Base-by-base conservation (phyloP, 2,797 vertebrate genomes). In the Hemibagrus guttatus region DNA sequence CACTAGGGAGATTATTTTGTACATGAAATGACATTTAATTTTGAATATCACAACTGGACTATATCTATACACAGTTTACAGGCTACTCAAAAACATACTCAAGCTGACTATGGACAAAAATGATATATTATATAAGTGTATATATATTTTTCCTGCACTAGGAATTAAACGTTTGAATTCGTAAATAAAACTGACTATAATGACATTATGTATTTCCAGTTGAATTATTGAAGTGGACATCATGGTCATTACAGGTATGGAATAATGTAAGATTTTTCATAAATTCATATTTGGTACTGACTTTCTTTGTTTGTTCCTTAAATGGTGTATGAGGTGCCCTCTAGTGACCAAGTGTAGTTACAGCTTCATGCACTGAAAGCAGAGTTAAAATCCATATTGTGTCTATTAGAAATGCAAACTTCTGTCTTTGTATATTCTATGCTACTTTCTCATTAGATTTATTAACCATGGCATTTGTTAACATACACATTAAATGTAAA, bases 281-380 rank as follows among this genome's bases (percentile, higher is more conserved):
- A 61, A 11, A 39, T 54, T 83, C 23, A 8, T 26, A 39, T 87
- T 42, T 63, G 42, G 31, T 8, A 13, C 35, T 71, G 42, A 4
- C 7, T 81, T 85, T 69, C 52, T 75, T 82, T 68, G 49, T 79
- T 72, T 84, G 35, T 14, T 8, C 39, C 46, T 84, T 82, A 26
- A 49, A 46, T 82, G 83, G 39, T 69, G 86, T 87, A n/a, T 79
- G 42, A 72, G 42, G 42, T 78, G 84, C 79, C 87, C 84, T 81
- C 87, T 88, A 88, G 84, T 85, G 87, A n/a, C 49, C n/a, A 58
- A 88, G 42, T 1, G 13, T 72, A 74, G 66, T 46, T 87, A 69
- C 75, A 84, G 28, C 8, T 61, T 61, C 64, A 23, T 84, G 49
- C 5, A n/a, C 31, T 68, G 17, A 59, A 49, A 52, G 4, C 59